These are phyloP conservation scores for Alexandromys fortis DNA, from an alignment of 2,113 vertebrate species.

Conservation along the genomic window DNA sequence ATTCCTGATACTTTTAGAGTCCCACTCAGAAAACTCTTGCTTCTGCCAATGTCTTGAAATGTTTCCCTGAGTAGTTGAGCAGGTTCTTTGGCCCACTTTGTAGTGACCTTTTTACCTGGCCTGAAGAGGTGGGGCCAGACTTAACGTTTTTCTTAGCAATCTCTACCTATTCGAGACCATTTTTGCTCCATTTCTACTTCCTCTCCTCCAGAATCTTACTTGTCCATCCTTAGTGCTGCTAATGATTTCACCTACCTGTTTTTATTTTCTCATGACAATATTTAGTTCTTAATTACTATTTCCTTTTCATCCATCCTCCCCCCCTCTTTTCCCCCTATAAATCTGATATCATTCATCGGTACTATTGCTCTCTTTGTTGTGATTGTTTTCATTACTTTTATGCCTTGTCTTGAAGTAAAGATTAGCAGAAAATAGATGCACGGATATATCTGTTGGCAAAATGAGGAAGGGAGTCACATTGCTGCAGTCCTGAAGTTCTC, in stretches of 20 bases:
- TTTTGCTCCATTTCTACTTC: not conserved
- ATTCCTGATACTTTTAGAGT: not conserved
- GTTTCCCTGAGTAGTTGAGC: not conserved
- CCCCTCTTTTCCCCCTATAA: not conserved
- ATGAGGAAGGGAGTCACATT: not conserved
- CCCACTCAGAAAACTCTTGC: not conserved
- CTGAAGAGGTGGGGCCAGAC: not conserved
- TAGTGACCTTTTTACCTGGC: not conserved
- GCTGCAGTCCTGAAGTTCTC: not conserved
- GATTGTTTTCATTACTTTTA: not conserved
- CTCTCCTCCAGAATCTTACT: not conserved
- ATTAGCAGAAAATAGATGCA: not conserved
- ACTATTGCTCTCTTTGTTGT: not conserved
- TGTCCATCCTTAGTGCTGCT: rapidly evolving
- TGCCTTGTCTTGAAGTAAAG: not conserved
- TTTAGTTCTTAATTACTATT: not conserved
- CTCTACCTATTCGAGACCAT: not conserved
- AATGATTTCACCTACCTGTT: not conserved
- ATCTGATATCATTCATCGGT: rapidly evolving
- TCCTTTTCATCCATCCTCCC: not conserved
- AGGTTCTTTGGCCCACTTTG: not conserved
- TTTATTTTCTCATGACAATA: not conserved
- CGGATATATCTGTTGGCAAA: not conserved
- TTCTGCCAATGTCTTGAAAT: not conserved
- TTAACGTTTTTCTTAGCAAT: not conserved